Percentiles rank a stretch among this genome's conserved stretches.
These are phyloP conservation scores for Epizoanthus ramosus DNA, from an alignment of 92 coral and sea anemone genomes.

Conservation along the genomic window DNA sequence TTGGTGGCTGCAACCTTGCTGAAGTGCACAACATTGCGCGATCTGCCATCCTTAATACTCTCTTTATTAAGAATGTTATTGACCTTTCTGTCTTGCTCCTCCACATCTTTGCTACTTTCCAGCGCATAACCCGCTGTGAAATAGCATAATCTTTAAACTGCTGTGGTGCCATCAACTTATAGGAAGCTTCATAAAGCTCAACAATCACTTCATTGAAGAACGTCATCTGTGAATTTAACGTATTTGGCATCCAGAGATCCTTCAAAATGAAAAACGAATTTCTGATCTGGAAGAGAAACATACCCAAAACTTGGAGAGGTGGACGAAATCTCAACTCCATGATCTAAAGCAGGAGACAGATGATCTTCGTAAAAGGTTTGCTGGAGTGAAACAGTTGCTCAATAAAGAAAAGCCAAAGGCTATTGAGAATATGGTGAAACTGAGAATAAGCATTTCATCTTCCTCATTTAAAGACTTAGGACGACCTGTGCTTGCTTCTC, in stretches of 20 bases:
- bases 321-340: not conserved
- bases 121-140: conserved; percentile 18
- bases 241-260: conserved; percentile 49
- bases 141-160: conserved; percentile 32
- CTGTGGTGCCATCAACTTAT: conserved; percentile 16
- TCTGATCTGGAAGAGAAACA: not conserved
- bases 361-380: not conserved
- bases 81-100: conserved; percentile 16
- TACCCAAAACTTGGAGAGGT: not conserved
- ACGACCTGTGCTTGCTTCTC: conserved; percentile 44
- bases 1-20: not conserved
- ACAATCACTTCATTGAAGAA: conserved; percentile 15
- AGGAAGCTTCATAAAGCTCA: conserved; percentile 2
- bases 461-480: conserved; percentile 22
- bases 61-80: conserved; percentile 14
- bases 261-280: not conserved
- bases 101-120: conserved; percentile 19
- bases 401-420: conserved; percentile 12
- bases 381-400: conserved; percentile 13
- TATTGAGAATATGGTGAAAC: conserved; percentile 4
- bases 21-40: conserved; percentile 16
- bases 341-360: not conserved
- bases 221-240: conserved; percentile 13
- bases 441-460: conserved; percentile 36
- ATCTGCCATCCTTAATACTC: conserved; percentile 39